Conservation (phyloP, 2,888 invertebrate species). For the Masnerella sp. region DNA sequence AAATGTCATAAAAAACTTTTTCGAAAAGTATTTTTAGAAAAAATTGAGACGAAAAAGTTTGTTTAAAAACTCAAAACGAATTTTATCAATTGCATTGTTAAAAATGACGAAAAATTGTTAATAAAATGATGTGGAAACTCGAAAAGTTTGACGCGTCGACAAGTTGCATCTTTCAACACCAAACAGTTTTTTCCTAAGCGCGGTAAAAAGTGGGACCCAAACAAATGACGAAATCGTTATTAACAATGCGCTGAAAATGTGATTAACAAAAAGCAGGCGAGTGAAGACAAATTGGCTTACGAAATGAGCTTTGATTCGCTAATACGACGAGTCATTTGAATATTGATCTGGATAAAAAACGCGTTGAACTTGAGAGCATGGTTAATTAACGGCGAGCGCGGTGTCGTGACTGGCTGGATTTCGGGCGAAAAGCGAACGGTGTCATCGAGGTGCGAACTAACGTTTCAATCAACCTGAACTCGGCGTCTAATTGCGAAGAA, state of each 20-base stretch:
- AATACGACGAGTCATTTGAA: slow-evolving; percentile 2
- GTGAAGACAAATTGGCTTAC: too few relatives aligned
- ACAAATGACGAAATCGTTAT: slow-evolving; percentile 17
- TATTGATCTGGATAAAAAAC: slow-evolving; percentile 21
- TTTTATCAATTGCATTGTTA: too few relatives aligned
- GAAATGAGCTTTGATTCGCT: background rate
- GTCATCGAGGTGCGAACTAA: slow-evolving; percentile 3
- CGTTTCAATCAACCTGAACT: slow-evolving; percentile 1
- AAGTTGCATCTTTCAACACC: slow-evolving; percentile 4
- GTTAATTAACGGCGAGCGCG: slow-evolving; percentile 1
- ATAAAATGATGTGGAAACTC: too few relatives aligned
- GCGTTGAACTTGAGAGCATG: slow-evolving; percentile 18
- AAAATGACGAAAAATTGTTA: too few relatives aligned
- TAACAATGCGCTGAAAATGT: background rate
- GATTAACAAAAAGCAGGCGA: background rate
- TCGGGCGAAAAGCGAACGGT: background rate
- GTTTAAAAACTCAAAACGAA: too few relatives aligned
- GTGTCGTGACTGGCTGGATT: slow-evolving; percentile 6
- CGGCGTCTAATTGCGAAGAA: slow-evolving; percentile 3
- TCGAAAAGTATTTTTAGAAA: too few relatives aligned
- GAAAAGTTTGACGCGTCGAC: background rate
- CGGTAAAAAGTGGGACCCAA: slow-evolving; percentile 8
- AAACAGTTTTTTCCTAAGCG: background rate
- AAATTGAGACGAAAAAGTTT: too few relatives aligned
- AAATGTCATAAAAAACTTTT: too few relatives aligned